Conservation (phyloP, 2,888 invertebrate species). For the Spatulosminthurus flaviceps region DNA sequence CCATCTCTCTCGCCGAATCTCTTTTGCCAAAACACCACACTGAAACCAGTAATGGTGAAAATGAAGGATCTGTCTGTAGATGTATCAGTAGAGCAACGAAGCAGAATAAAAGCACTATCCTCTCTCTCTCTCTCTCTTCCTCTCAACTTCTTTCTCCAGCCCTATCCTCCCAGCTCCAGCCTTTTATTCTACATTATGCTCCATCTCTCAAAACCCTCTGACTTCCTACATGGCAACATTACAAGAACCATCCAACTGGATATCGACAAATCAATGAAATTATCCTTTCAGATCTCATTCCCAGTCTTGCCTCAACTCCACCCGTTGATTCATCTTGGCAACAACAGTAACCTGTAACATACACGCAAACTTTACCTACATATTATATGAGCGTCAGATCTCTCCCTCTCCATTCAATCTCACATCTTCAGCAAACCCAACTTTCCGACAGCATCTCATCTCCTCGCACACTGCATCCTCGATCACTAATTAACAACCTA, state of each 20-base stretch:
- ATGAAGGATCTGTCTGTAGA: neutral
- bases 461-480: neutral
- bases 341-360: neutral
- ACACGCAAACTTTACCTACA: neutral
- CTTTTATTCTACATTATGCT: neutral
- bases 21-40: neutral
- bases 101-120: conserved; percentile 7
- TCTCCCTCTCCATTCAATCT: neutral
- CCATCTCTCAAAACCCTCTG: neutral
- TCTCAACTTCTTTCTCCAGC: neutral
- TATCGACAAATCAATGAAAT: conserved; percentile 18
- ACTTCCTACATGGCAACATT: neutral
- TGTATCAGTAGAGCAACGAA: neutral
- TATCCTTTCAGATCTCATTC: conserved; percentile 9
- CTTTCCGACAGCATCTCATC: neutral
- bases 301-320: neutral
- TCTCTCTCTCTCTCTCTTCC: neutral
- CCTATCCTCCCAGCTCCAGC: no score
- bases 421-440: neutral
- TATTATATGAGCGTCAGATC: neutral
- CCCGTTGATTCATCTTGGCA: neutral
- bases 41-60: neutral
- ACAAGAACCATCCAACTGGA: neutral
- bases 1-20: neutral
- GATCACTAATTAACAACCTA: conserved; percentile 8